Conservation (phyloP, 2,113 vertebrate species). For the Callochromis pleurospilus region DNA sequence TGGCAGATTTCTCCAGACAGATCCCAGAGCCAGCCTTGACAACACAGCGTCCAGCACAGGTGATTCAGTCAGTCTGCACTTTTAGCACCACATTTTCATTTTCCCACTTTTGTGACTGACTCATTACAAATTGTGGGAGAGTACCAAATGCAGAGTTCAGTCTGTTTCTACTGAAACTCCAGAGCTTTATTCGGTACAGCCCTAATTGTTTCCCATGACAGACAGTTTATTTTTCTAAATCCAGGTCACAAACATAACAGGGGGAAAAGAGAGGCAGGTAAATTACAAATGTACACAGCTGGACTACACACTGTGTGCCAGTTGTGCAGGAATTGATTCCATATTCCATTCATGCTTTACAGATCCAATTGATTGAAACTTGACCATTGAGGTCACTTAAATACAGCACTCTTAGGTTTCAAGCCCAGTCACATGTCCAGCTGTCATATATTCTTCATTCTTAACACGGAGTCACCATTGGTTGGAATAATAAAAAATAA, state of each 20-base stretch:
- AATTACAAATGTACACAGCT: not conserved
- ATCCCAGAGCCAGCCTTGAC: slow-evolving; percentile 10
- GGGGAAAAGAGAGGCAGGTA: not conserved
- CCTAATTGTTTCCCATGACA: not conserved
- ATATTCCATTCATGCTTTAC: not conserved
- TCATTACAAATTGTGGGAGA: not conserved
- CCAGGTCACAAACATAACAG: not conserved
- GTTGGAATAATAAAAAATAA: not conserved
- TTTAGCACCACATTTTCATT: not conserved
- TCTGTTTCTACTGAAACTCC: not conserved
- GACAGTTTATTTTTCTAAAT: not conserved
- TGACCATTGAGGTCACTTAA: not conserved
- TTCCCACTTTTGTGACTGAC: not conserved
- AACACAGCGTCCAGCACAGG: slow-evolving; percentile 8
- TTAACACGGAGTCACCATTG: not conserved
- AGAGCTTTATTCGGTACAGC: not conserved
- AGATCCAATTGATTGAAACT: not conserved
- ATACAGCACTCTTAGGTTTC: not conserved
- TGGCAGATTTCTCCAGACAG: slow-evolving; percentile 31
- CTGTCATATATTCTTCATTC: not conserved
- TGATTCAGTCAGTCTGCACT: not conserved
- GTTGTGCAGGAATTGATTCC: not conserved
- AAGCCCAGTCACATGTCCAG: not conserved
- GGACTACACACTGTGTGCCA: not conserved
- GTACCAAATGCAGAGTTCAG: not conserved